Conservation (phyloP, 2,113 vertebrate species). For the Lophius piscatorius region DNA sequence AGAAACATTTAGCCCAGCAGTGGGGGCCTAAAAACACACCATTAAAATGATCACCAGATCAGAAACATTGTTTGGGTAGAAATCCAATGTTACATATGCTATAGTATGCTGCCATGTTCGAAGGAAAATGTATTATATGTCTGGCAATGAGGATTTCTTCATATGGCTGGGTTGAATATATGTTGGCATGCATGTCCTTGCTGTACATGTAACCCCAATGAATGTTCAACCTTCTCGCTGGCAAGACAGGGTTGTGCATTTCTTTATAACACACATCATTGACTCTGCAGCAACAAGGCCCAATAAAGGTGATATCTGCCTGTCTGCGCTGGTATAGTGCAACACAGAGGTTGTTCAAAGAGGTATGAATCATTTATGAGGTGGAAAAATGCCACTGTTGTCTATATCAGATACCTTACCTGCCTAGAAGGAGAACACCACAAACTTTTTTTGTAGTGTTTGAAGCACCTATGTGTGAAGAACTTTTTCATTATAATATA, state of each 20-base stretch:
- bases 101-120: no score
- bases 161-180: constrained; percentile 3
- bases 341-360: constrained; percentile 65
- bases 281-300: constrained; percentile 71
- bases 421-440: background rate
- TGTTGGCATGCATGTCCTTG: constrained; percentile 1
- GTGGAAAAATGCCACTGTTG: constrained; percentile 43
- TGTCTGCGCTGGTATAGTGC: constrained; percentile 51
- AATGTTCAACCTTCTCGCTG: constrained; percentile 23
- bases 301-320: constrained; percentile 61
- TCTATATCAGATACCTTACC: constrained; percentile 54
- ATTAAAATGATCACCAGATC: no score
- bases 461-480: constrained; percentile 23
- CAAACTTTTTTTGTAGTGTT: constrained; percentile 9
- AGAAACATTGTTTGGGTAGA: no score
- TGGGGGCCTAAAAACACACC: constrained; percentile 16
- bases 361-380: constrained; percentile 78
- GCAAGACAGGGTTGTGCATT: constrained; percentile 44
- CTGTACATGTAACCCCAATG: constrained; percentile 12
- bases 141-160: no score
- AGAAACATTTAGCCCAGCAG: constrained; percentile 31
- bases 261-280: constrained; percentile 63
- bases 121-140: no score
- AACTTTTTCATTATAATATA: constrained; percentile 38
- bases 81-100: no score